Evolutionary conservation across 1,140 invertebrate genomes (phyloP).

Genomic region (Acyrthosiphon pisum): DNA sequence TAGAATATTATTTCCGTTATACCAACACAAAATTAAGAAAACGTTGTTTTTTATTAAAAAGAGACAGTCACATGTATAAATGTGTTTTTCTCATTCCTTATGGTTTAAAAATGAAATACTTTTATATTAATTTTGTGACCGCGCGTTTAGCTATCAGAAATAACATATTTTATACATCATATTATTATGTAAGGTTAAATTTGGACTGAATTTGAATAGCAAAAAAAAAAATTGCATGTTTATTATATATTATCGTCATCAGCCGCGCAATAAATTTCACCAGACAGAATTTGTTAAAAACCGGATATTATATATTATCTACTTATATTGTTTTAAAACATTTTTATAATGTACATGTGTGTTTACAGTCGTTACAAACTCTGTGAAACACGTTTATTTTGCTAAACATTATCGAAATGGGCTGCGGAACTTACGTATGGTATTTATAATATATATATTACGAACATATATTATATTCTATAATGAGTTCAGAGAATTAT

Average conservation of each 20-base stretch:
- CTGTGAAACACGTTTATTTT: not conserved
- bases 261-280: not conserved
- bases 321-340: not conserved
- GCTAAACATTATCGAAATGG: not conserved
- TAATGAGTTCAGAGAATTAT: not conserved
- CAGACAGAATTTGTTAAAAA: slow-evolving; percentile 4
- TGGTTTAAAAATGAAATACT: not conserved
- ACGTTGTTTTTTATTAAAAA: not conserved
- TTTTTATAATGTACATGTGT: not conserved
- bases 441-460: not conserved
- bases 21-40: not conserved
- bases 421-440: too few species aligned
- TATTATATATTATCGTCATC: not conserved
- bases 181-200: not conserved
- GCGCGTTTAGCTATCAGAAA: not conserved
- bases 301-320: not conserved
- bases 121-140: not conserved
- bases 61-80: not conserved
- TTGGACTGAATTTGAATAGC: not conserved
- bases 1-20: not conserved
- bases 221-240: not conserved
- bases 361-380: not conserved
- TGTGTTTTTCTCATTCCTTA: not conserved
- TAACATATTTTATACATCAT: not conserved
- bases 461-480: not conserved